Percentiles rank a stretch among this genome's conserved stretches.
Evolutionary conservation across 2,888 invertebrate species (phyloP).

Genomic region (Drosophila seclusa): DNA sequence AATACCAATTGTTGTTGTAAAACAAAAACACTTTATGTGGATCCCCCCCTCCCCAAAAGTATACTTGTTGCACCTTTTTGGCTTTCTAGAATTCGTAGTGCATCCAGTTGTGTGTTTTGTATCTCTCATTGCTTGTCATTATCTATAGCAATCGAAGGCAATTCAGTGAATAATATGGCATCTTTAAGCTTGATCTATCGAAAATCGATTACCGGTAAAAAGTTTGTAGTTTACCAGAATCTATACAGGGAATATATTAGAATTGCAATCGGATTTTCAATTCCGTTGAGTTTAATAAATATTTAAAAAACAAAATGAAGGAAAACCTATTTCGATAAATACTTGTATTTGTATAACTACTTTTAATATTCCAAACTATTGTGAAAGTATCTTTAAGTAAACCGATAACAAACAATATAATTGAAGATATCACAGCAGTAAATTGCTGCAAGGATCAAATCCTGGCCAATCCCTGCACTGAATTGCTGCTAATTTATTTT

Average conservation of each 20-base stretch:
- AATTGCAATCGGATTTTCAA: not conserved
- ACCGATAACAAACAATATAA: not conserved
- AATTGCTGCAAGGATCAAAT: not conserved
- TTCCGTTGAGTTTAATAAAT: not conserved
- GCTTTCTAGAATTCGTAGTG: constrained; percentile 13
- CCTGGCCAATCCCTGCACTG: not conserved
- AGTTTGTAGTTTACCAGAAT: not conserved
- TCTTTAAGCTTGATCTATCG: not conserved
- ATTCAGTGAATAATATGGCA: constrained; percentile 1
- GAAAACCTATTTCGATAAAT: not conserved
- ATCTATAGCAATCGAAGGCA: not conserved
- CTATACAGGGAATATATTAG: not conserved
- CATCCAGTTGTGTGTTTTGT: constrained; percentile 2
- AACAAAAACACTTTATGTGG: not conserved
- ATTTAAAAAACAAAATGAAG: not conserved
- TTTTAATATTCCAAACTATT: not conserved
- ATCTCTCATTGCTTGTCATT: constrained; percentile 4
- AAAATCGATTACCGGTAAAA: not conserved
- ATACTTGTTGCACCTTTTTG: constrained; percentile 14
- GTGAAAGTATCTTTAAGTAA: not conserved
- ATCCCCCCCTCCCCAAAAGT: not conserved
- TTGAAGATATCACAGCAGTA: not conserved
- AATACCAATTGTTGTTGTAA: constrained; percentile 15
- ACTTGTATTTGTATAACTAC: not conserved
- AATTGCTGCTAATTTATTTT: constrained; percentile 9